Conservation (phyloP, 2,888 invertebrate species). For the Argyra leucocephala region DNA sequence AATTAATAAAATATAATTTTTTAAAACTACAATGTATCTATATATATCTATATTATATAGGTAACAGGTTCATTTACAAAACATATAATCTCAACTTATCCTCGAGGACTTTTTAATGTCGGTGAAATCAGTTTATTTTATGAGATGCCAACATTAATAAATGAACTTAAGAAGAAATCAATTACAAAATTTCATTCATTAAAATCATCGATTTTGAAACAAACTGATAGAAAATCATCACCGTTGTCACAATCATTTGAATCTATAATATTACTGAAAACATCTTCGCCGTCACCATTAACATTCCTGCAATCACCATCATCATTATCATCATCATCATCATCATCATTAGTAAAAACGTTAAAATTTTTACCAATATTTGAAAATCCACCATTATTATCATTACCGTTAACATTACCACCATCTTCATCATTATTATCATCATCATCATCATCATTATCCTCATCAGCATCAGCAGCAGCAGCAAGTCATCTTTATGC, state of each 20-base stretch:
- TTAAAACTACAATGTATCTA: too few species aligned
- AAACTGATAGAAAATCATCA: conserved; percentile 2
- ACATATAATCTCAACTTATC: conserved; percentile 29
- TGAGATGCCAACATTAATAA: conserved; percentile 29
- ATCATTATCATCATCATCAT: background rate
- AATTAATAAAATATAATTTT: too few species aligned
- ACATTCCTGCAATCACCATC: background rate
- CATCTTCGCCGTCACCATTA: conserved; percentile 1
- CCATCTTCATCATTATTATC: too few species aligned
- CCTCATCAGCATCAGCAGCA: background rate
- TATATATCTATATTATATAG: conserved; percentile 22
- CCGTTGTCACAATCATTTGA: background rate
- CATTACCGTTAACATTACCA: conserved; percentile 2
- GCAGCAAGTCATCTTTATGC: conserved; percentile 10
- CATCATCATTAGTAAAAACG: conserved; percentile 10
- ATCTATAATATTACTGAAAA: conserved; percentile 4
- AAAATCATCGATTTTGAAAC: background rate
- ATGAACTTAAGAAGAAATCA: conserved; percentile 2
- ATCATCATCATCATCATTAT: background rate
- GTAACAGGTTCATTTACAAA: conserved; percentile 27
- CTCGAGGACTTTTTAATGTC: conserved; percentile 31
- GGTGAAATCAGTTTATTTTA: conserved; percentile 32
- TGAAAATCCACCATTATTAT: conserved; percentile 4
- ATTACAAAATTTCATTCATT: background rate
- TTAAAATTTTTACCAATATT: conserved; percentile 10